Conservation (phyloP, 2,888 invertebrate genomes). For the Pseudanteris insignis region DNA sequence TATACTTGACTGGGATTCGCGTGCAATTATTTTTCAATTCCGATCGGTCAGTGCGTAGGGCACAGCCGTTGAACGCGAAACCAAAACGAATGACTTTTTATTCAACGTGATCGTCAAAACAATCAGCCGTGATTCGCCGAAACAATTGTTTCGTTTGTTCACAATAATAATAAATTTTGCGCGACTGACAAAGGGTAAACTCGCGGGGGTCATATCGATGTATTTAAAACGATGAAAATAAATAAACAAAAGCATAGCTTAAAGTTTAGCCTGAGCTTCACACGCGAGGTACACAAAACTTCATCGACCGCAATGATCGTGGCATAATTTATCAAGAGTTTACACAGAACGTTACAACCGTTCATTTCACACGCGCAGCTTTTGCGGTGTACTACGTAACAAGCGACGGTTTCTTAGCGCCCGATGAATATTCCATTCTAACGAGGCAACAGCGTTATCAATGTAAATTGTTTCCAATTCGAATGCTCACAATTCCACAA, state of each 20-base stretch:
- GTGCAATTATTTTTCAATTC: slow-evolving; percentile 9
- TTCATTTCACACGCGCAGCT: slow-evolving; percentile 42
- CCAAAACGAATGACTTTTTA: slow-evolving; percentile 17
- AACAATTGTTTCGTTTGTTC: slow-evolving; percentile 10
- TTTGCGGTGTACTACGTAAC: slow-evolving; percentile 35
- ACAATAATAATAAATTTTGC: not conserved
- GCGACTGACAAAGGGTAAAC: too few species aligned
- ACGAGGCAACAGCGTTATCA: slow-evolving; percentile 37
- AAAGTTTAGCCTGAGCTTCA: too few species aligned
- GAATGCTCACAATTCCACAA: slow-evolving; percentile 13
- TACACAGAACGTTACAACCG: slow-evolving; percentile 43
- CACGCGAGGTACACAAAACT: slow-evolving; percentile 31
- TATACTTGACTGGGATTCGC: too few species aligned
- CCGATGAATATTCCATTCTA: slow-evolving; percentile 39
- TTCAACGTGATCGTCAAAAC: slow-evolving; percentile 1
- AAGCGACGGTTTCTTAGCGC: slow-evolving; percentile 37
- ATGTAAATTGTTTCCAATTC: slow-evolving; percentile 30
- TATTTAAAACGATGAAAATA: too few species aligned
- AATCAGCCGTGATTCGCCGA: slow-evolving; percentile 4
- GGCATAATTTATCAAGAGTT: slow-evolving; percentile 51
- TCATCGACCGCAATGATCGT: slow-evolving; percentile 47
- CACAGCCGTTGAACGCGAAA: too few species aligned
- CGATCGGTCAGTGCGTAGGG: too few species aligned
- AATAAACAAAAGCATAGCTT: too few species aligned
- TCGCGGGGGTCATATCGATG: too few species aligned